These are phyloP conservation scores for Triplophysa yarkandensis DNA, from an alignment of 2,797 vertebrate species.

Conservation along the genomic window DNA sequence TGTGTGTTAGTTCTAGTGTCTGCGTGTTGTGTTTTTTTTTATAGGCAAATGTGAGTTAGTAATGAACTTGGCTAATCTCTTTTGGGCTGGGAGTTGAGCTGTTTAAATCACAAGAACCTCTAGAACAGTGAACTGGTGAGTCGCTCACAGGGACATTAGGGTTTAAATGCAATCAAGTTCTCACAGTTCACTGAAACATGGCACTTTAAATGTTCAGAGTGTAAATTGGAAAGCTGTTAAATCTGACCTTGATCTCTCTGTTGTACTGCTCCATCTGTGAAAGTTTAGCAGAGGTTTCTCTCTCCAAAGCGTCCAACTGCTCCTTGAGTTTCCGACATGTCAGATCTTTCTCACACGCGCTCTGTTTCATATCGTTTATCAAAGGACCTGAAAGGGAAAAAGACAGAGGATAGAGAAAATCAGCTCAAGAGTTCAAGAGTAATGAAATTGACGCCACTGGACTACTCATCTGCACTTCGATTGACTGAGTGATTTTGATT, in stretches of 20 bases:
- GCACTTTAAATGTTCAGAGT: slow-evolving; percentile 9
- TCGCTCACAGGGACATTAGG: slow-evolving; percentile 13
- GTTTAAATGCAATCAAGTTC: slow-evolving; percentile 21
- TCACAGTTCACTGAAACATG: slow-evolving; percentile 6
- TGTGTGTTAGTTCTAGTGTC: slow-evolving; percentile 28
- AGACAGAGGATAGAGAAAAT: slow-evolving; percentile 2
- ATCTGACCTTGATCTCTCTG: slow-evolving; percentile 84
- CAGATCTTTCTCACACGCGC: slow-evolving; percentile 81
- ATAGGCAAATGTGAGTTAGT: slow-evolving; percentile 18
- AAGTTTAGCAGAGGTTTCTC: slow-evolving; percentile 88
- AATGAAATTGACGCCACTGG: slow-evolving; percentile 16
- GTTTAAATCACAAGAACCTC: slow-evolving; percentile 30
- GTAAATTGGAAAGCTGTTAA: not conserved
- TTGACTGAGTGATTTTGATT: not conserved
- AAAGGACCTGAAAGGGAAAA: slow-evolving; percentile 68
- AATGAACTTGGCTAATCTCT: slow-evolving; percentile 1
- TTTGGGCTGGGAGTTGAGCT: slow-evolving; percentile 28
- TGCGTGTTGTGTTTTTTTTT: slow-evolving; percentile 13
- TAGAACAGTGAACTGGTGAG: slow-evolving; percentile 16
- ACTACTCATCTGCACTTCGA: not conserved
- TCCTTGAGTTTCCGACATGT: slow-evolving; percentile 87
- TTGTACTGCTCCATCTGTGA: slow-evolving; percentile 90
- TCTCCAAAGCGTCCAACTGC: slow-evolving; percentile 87
- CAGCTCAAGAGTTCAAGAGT: not conserved
- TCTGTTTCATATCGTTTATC: slow-evolving; percentile 74